Evolutionary conservation across 2,888 invertebrate genomes (phyloP).

Genomic region (Caradrina clavipalpis): DNA sequence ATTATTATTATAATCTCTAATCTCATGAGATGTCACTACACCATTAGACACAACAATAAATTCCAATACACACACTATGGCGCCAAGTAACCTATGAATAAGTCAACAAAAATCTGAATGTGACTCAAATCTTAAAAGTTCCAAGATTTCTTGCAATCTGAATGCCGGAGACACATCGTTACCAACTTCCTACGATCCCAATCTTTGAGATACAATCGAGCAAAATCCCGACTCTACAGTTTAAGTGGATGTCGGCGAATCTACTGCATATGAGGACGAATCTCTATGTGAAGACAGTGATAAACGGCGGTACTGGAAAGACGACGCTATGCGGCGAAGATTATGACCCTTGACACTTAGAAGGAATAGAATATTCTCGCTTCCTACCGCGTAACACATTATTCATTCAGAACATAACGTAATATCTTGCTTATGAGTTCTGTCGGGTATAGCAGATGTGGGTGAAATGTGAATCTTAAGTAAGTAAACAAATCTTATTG

Average conservation of each 20-base stretch:
- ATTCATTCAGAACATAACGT: conserved; percentile 48
- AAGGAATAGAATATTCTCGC: conserved; percentile 37
- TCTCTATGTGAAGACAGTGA: conserved; percentile 44
- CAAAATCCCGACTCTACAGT: conserved; percentile 10
- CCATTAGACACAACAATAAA: background rate
- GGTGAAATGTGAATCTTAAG: conserved; percentile 41
- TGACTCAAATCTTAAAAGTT: background rate
- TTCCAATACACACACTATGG: background rate
- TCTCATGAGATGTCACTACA: too few species aligned
- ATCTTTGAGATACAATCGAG: conserved; percentile 25
- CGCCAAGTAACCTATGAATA: background rate
- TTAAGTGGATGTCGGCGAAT: conserved; percentile 35
- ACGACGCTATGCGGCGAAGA: conserved; percentile 22
- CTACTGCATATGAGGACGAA: conserved; percentile 30
- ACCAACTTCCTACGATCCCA: conserved; percentile 17
- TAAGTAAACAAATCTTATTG: conserved; percentile 23
- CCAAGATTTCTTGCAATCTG: conserved; percentile 7
- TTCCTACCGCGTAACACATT: conserved; percentile 48
- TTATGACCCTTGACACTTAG: conserved; percentile 46
- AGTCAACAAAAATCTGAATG: background rate
- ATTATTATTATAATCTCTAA: too few species aligned
- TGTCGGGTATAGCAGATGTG: conserved; percentile 33
- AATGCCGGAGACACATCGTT: conserved; percentile 10
- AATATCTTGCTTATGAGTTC: conserved; percentile 49
- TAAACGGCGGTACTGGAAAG: conserved; percentile 34